phyloP scores from a whole-genome alignment of 2,113 vertebrate genomes.

The Mastomys natalensis region DNA sequence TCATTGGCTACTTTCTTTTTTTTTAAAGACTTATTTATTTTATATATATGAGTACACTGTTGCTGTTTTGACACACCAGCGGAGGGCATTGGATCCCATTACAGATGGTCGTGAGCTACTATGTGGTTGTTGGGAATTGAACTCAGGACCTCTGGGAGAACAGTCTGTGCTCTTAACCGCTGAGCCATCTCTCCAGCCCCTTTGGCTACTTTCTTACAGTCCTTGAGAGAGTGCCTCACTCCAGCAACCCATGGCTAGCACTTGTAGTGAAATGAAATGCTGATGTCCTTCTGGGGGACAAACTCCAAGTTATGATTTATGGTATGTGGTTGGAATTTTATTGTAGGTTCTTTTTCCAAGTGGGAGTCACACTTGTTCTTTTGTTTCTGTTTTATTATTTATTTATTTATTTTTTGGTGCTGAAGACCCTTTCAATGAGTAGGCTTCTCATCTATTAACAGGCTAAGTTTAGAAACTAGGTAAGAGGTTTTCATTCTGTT shows the following conservation, averaged over 20 bases:
- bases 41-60: no score
- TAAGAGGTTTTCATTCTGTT: background rate
- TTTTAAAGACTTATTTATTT: no score
- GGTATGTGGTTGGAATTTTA: background rate
- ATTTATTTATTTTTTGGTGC: background rate
- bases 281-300: background rate
- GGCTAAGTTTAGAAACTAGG: constrained; percentile 2
- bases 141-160: no score
- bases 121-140: no score
- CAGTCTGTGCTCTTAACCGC: no score
- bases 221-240: background rate
- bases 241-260: background rate
- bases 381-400: background rate
- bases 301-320: background rate
- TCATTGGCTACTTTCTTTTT: background rate
- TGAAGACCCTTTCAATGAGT: background rate
- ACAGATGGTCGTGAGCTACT: no score
- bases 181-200: no score
- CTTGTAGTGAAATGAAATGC: background rate
- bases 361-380: background rate
- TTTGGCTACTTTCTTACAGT: background rate
- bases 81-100: no score
- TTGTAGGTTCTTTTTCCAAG: background rate
- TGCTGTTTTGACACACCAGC: no score
- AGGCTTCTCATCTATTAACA: background rate